A percentile compares a stretch with the other conserved stretches of the same genome.
These are phyloP conservation scores for Urocynchramus pylzowi DNA, from an alignment of 2,113 vertebrate genomes.

Conservation along the genomic window DNA sequence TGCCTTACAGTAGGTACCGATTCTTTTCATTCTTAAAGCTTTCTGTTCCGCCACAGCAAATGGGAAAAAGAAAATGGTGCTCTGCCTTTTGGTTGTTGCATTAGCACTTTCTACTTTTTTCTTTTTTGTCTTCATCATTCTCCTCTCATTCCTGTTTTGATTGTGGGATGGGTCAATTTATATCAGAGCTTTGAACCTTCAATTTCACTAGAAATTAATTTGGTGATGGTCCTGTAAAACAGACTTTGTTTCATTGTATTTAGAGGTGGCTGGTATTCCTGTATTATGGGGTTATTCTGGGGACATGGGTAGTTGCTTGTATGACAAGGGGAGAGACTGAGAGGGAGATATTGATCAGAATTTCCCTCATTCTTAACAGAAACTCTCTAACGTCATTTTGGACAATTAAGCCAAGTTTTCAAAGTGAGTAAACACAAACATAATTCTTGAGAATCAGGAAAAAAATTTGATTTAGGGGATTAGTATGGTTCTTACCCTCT, in stretches of 20 bases:
- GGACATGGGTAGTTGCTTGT: rapidly evolving
- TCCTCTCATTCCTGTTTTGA: neutral
- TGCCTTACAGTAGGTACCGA: neutral
- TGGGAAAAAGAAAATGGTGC: neutral
- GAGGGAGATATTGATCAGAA: neutral
- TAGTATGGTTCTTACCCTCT: neutral
- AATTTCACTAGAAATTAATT: neutral
- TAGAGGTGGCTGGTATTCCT: neutral
- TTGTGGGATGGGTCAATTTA: neutral
- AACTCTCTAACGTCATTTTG: neutral
- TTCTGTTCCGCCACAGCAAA: neutral
- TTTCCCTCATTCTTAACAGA: neutral
- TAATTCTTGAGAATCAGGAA: neutral
- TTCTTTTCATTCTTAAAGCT: neutral
- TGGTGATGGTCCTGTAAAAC: neutral
- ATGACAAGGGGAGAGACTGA: neutral
- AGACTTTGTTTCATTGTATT: neutral
- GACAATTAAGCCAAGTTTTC: neutral
- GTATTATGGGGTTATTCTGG: neutral
- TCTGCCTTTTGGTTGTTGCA: neutral
- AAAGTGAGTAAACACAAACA: neutral
- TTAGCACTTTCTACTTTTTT: neutral
- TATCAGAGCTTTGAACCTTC: neutral
- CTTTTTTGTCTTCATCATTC: neutral
- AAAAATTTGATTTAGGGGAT: neutral